Evolutionary conservation across 2,113 vertebrate genomes (phyloP).

Genomic region (Etia nguti): DNA sequence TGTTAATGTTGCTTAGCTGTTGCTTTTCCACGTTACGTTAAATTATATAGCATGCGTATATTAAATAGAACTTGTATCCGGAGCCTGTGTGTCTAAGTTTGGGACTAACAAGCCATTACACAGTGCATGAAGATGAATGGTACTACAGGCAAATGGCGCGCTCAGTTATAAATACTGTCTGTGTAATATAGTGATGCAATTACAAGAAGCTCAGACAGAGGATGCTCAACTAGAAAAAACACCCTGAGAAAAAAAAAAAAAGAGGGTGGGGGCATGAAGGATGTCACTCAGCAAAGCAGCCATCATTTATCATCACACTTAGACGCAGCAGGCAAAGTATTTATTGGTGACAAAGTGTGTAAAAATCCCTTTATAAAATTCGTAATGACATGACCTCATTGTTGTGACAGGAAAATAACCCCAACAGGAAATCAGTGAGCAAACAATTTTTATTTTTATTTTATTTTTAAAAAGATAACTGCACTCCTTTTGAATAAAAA

Average conservation of each 20-base stretch:
- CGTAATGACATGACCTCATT: not conserved
- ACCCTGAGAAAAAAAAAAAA: not conserved
- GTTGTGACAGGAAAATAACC: not conserved
- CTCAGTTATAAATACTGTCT: not conserved
- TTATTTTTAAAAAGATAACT: not conserved
- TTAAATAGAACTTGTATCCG: not conserved
- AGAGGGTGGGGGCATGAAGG: not conserved
- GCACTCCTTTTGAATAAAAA: not conserved
- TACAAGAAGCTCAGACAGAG: constrained; percentile 4
- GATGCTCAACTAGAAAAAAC: not conserved
- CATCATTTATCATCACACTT: not conserved
- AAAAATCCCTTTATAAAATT: not conserved
- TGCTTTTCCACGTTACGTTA: not conserved
- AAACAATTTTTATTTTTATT: not conserved
- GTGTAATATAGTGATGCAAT: constrained; percentile 31
- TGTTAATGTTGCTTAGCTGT: not conserved
- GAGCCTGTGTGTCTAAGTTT: not conserved
- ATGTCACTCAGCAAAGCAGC: not conserved
- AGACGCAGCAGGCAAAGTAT: not conserved
- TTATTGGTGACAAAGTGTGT: constrained; percentile 22
- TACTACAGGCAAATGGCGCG: not conserved
- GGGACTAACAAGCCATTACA: not conserved
- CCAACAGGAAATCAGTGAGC: not conserved
- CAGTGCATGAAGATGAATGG: not conserved
- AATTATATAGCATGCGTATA: not conserved